Evolutionary conservation across 2,797 vertebrate genomes (phyloP).

Genomic region (Phaenicophaeus curvirostris): DNA sequence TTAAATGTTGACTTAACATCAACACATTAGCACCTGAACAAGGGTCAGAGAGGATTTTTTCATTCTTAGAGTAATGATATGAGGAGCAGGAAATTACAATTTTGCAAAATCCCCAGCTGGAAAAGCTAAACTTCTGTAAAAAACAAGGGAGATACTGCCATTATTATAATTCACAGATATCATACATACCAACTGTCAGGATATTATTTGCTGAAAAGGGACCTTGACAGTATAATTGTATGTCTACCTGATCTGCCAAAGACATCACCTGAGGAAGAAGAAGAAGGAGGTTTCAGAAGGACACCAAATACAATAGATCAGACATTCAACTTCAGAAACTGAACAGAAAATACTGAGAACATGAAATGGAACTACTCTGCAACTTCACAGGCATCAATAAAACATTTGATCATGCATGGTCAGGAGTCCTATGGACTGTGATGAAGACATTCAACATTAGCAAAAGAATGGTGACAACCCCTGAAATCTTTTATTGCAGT

Average conservation of each 20-base stretch:
- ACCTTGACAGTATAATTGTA: neutral
- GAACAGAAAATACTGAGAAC: neutral
- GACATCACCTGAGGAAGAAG: neutral
- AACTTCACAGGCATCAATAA: conserved; percentile 20
- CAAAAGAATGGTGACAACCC: conserved; percentile 12
- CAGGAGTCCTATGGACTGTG: neutral
- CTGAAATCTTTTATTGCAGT: conserved; percentile 10
- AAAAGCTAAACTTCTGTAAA: neutral
- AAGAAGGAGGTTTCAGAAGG: neutral
- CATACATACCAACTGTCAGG: neutral
- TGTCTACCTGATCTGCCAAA: neutral
- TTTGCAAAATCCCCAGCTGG: neutral
- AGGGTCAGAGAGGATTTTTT: neutral
- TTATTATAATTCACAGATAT: neutral
- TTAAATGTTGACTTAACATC: neutral
- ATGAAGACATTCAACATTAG: conserved; percentile 33
- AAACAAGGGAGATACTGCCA: neutral
- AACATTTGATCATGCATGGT: neutral
- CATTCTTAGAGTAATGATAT: neutral
- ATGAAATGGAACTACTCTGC: neutral
- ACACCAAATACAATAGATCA: neutral
- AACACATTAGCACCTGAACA: neutral
- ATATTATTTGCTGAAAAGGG: fast-evolving
- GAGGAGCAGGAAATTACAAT: neutral
- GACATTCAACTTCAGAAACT: neutral